Evolutionary conservation across 2,797 vertebrate genomes (phyloP).

Genomic region (Falco berigora): DNA sequence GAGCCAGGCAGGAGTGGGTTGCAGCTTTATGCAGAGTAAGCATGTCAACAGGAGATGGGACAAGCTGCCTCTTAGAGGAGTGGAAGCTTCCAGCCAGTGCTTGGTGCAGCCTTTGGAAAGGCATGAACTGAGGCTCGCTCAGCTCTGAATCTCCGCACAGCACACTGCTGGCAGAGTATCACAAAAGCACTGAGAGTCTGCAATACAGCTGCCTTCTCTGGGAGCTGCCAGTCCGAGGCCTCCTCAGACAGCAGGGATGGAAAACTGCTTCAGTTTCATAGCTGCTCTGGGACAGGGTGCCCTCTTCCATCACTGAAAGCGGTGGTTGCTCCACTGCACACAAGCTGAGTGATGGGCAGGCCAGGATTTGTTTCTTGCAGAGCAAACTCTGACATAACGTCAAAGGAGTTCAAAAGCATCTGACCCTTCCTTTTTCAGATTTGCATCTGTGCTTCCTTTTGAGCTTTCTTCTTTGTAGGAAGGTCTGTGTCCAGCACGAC

Average conservation of each 20-base stretch:
- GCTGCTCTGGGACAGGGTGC: not conserved
- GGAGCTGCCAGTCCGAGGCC: not conserved
- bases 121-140: not conserved
- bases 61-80: not conserved
- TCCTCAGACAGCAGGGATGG: not conserved
- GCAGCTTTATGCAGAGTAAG: not conserved
- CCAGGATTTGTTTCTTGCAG: not conserved
- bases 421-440: not conserved
- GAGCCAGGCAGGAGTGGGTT: not conserved
- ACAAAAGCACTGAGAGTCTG: not conserved
- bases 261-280: not conserved
- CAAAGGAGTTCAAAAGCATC: not conserved
- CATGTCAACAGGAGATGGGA: not conserved
- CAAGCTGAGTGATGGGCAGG: not conserved
- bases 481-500: not conserved
- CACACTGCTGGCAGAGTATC: not conserved
- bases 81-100: not conserved
- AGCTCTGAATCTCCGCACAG: not conserved
- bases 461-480: not conserved
- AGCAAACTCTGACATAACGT: not conserved
- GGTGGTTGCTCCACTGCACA: not conserved
- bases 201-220: not conserved
- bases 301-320: not conserved
- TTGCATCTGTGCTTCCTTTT: not conserved
- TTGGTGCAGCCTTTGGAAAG: not conserved